phyloP scores from a whole-genome alignment of 2,888 invertebrate species.

The Thymelicus lineola region DNA sequence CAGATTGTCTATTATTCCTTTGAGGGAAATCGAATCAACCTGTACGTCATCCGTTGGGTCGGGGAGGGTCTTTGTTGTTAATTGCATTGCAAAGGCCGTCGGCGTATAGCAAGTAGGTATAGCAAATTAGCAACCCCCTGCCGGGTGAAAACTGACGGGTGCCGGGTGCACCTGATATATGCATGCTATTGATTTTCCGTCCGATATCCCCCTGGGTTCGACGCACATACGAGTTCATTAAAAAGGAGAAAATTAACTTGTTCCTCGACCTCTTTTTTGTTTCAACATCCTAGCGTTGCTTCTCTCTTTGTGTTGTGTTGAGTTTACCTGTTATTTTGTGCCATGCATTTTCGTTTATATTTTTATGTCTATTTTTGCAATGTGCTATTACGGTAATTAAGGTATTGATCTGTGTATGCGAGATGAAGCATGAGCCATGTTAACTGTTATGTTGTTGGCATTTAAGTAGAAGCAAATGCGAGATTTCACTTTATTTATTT shows the following conservation, averaged over 20 bases:
- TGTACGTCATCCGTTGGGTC: not conserved
- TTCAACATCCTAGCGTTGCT: not conserved
- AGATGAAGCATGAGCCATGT: not conserved
- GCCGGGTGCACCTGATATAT: slow-evolving; percentile 5
- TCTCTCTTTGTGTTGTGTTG: too few species aligned
- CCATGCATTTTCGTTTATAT: not conserved
- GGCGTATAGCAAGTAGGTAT: not conserved
- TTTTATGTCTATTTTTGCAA: not conserved
- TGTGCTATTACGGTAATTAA: not conserved
- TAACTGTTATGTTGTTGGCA: not conserved
- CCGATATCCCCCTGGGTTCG: not conserved
- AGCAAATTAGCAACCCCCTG: slow-evolving; percentile 1
- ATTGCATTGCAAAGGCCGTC: slow-evolving; percentile 1
- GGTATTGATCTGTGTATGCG: not conserved
- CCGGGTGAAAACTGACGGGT: not conserved
- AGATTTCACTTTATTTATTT: not conserved
- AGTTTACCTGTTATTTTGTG: not conserved
- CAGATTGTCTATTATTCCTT: not conserved
- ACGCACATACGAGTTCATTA: not conserved
- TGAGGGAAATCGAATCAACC: not conserved
- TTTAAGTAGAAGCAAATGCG: not conserved
- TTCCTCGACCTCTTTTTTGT: slow-evolving; percentile 1
- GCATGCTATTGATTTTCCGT: not conserved
- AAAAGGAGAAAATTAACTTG: slow-evolving; percentile 4
- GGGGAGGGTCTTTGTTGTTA: not conserved